Percentiles rank a stretch among this genome's conserved stretches.
These are phyloP conservation scores for Megathymus violae DNA, from an alignment of 1,140 invertebrate species.

Conservation along the genomic window DNA sequence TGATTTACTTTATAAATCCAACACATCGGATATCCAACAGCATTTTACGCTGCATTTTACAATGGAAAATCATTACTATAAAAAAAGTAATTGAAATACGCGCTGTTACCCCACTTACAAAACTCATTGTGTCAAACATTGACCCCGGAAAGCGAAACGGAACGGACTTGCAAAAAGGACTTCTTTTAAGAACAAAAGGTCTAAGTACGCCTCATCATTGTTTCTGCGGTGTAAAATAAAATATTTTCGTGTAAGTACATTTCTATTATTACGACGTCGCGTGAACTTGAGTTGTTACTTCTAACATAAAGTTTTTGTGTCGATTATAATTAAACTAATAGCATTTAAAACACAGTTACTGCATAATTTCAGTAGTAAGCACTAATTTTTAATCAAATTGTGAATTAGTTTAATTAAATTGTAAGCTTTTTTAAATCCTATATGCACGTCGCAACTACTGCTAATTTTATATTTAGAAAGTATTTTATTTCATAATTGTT, in stretches of 20 bases:
- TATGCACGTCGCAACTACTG: no score
- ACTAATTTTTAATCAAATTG: no score
- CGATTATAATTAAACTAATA: conserved; percentile 3
- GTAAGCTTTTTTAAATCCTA: no score
- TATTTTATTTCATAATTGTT: no score
- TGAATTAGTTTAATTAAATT: no score
- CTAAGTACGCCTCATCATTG: conserved; percentile 22
- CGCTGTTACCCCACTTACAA: conserved; percentile 14
- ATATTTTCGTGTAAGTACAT: background rate
- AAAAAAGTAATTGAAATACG: background rate
- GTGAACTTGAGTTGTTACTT: background rate
- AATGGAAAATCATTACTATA: background rate
- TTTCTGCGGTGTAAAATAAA: conserved; percentile 15
- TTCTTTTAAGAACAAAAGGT: conserved; percentile 23
- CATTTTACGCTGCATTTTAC: background rate
- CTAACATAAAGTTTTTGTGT: background rate
- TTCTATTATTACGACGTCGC: background rate
- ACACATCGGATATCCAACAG: background rate
- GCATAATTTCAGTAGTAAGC: no score
- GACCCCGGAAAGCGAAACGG: conserved; percentile 24
- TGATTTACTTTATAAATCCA: no score
- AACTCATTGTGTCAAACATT: conserved; percentile 27
- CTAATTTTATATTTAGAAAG: no score
- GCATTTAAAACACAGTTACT: background rate
- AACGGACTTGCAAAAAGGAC: conserved; percentile 12